Evolutionary conservation across 1,140 invertebrate genomes (phyloP).

Genomic region (Hirudo medicinalis): DNA sequence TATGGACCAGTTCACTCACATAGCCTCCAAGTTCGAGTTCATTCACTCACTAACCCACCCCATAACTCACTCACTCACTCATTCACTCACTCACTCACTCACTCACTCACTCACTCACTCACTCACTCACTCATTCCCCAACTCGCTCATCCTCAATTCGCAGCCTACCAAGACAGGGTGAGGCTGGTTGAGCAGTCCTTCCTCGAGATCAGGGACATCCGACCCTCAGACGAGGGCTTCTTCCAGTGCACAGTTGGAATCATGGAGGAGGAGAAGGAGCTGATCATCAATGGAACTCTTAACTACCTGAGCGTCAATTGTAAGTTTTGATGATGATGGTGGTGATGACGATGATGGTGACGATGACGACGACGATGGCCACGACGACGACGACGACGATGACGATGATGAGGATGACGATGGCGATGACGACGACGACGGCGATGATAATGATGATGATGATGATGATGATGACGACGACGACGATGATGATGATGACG

Average conservation of each 20-base stretch:
- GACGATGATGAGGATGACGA: too few relatives aligned
- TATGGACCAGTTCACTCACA: too few relatives aligned
- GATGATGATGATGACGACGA: neutral
- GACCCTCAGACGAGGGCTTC: constrained; percentile 84
- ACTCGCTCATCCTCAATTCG: constrained; percentile 30
- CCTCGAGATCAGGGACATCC: constrained; percentile 80
- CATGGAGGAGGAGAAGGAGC: constrained; percentile 77
- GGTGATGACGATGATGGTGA: neutral
- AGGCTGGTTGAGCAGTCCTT: constrained; percentile 68
- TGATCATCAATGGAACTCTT: constrained; percentile 83
- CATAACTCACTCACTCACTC: too few relatives aligned
- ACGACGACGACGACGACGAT: neutral
- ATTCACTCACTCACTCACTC: too few relatives aligned
- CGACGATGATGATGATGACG: too few relatives aligned
- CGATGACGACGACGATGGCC: neutral
- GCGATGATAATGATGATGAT: neutral
- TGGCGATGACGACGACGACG: neutral
- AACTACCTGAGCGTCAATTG: constrained; percentile 87
- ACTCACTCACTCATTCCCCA: constrained; percentile 44
- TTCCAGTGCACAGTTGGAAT: constrained; percentile 93
- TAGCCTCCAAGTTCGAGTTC: too few relatives aligned
- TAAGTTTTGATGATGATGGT: constrained; percentile 37
- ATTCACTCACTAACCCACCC: too few relatives aligned
- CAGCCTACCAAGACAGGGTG: constrained; percentile 70
- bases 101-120: too few relatives aligned